A percentile compares a stretch with the other conserved stretches of the same genome.
These are phyloP conservation scores for Notospermus geniculatus DNA, from an alignment of 1,140 invertebrate genomes.

Conservation along the genomic window DNA sequence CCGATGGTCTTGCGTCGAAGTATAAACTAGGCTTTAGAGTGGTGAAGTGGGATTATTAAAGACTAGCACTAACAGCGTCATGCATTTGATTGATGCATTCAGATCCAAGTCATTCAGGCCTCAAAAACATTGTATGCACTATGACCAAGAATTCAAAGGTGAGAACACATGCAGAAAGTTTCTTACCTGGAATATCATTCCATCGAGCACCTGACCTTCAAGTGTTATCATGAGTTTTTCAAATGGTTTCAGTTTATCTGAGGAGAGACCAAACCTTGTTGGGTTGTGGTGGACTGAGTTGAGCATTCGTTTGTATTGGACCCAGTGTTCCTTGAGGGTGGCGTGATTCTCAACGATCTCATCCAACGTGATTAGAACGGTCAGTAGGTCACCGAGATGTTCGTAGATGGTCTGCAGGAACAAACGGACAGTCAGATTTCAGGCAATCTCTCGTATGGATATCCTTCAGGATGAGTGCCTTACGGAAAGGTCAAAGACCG, in stretches of 20 bases:
- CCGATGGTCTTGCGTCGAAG: too few species aligned
- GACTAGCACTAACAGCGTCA: background rate
- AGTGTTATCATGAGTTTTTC: slow-evolving; percentile 68
- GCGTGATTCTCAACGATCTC: slow-evolving; percentile 65
- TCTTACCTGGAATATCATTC: slow-evolving; percentile 65
- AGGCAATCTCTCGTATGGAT: background rate
- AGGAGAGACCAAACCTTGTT: slow-evolving; percentile 62
- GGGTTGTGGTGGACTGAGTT: slow-evolving; percentile 69
- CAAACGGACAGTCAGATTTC: too few species aligned
- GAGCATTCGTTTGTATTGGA: slow-evolving; percentile 68
- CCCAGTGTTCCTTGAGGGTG: slow-evolving; percentile 68
- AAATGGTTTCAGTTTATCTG: slow-evolving; percentile 63
- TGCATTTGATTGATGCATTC: background rate
- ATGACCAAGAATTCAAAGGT: background rate
- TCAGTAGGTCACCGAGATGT: slow-evolving; percentile 66
- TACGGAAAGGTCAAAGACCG: background rate
- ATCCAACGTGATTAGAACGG: slow-evolving; percentile 71
- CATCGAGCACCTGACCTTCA: slow-evolving; percentile 64
- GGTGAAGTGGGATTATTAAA: background rate
- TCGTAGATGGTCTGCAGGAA: slow-evolving; percentile 65
- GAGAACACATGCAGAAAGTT: background rate
- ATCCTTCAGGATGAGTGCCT: background rate
- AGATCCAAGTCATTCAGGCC: background rate
- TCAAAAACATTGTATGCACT: background rate
- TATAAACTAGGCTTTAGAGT: too few species aligned